Base-by-base conservation (phyloP, 2,888 invertebrate genomes). In the Phalangium opilio region DNA sequence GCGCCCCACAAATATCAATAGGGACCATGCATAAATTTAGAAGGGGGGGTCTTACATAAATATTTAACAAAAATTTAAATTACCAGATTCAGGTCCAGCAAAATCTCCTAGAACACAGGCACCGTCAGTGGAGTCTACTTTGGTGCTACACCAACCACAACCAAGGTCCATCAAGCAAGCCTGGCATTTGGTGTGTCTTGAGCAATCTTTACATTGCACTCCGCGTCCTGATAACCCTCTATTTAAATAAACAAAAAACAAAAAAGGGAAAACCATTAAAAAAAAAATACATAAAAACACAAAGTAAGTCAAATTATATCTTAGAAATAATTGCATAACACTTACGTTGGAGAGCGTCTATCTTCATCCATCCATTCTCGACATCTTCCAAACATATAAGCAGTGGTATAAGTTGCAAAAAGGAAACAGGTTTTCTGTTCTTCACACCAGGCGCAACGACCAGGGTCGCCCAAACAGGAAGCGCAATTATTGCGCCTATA, bases 371-470 rank as follows among this genome's bases (percentile, higher is more conserved):
- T 75, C 91, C 91, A 91, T 64, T 87, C 86, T 35, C 85, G 76
- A 61, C 91, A 93, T 61, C 85, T 73, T 0, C 91, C 93, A 67
- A 87, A 90, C 63, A 89, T 85, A 67, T 86, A 90, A 62, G 87
- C 84, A 56, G 87, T 86, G 7, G 89, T 89, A 67, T 91, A 91
- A 1, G 90, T 85, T n/a, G 87, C 83, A 67, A 93, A 91, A 55
- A 87, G 83, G 64, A 93, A 89, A 66, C 93, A 93, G 61, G 86
- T 84, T 51, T 80, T 57, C 0, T 84, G 84, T 19, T 87, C 84
- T 63, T 89, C 86, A 65, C 93, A 93, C 93, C 93, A 93, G 1
- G 90, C 90, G 66, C 93, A 93, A 50, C 87, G 76, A 19, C 85
- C 85, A 42, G 77, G 77, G 60, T 83, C 82, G 59, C 83, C 83